Evolutionary conservation across 2,797 vertebrate genomes (phyloP), one percentile per base, ranked within the genome.

Genomic region (Platyrinchus mystaceus): DNA sequence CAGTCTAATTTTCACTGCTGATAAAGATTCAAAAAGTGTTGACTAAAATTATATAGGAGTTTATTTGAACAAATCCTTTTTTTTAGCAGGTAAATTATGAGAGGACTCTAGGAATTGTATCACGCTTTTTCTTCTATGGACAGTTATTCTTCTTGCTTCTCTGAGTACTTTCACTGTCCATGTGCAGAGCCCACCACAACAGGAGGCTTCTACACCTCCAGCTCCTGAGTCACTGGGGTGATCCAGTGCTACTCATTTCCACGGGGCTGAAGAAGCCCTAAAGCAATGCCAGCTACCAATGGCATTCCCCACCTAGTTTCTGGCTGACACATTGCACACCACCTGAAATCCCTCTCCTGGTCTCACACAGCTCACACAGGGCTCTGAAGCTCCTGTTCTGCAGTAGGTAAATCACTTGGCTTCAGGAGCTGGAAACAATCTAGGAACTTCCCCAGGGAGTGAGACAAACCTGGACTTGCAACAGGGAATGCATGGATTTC

Each of bases 401-500:
- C 49, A 92, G 49, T 4, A 71, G 34, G 59, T 92, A 84, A 95
- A 93, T 82, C 44, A 56, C 30, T 81, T 59, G 55, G 23, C 56
- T 84, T 80, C 71, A 74, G 87, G 60, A 93, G 56, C 71, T 93
- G 84, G 87, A 93, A 93, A 46, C 49, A 94, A 93, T 85, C 84
- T 91, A 67, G 52, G 34, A 46, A 63, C 81, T 87, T 91, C 81
- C 75, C 87, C 24, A 70, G 87, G 93, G 94, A 96, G 91, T 44
- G 71, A 69, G 34, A 55, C 43, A 93, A 89, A 89, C 60, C 71
- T 43, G 53, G 56, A 71, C 34, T 11, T 70, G 41, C 52, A 77
- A 23, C 10, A 46, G 49, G 37, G 82, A 94, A 88, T 58, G 50
- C 37, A 53, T 24, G 50, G 77, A 73, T 91, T 92, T 92, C 53